A percentile compares a stretch with the other conserved stretches of the same genome.
These are phyloP conservation scores for Hestina assimilis DNA, from an alignment of 1,140 invertebrate genomes.

Conservation along the genomic window DNA sequence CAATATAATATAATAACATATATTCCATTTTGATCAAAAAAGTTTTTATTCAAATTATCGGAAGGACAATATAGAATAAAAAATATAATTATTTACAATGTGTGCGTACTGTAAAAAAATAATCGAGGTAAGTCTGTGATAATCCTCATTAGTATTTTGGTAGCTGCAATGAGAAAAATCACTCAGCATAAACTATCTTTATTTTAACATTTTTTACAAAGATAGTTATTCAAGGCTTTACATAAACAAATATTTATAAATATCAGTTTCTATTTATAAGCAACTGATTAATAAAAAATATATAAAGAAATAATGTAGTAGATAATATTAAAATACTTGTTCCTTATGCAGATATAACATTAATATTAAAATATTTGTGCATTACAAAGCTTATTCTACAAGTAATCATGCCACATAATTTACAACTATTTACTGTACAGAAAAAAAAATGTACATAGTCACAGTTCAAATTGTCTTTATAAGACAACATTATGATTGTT, in stretches of 20 bases:
- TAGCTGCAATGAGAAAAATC: conserved; percentile 20
- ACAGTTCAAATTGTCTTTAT: conserved; percentile 38
- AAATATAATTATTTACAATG: conserved; percentile 12
- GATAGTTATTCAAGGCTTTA: too few relatives aligned
- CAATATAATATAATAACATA: conserved; percentile 17
- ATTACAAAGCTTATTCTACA: conserved; percentile 59
- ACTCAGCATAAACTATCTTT: background rate
- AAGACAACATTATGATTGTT: background rate
- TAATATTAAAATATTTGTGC: conserved; percentile 52
- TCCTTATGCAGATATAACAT: conserved; percentile 21
- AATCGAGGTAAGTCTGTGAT: background rate
- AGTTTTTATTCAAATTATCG: conserved; percentile 6
- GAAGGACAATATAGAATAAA: conserved; percentile 10
- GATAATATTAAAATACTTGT: conserved; percentile 27
- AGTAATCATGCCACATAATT: conserved; percentile 56
- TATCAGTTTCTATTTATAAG: background rate
- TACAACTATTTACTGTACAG: conserved; percentile 56
- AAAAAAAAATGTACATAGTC: conserved; percentile 51
- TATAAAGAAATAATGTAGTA: conserved; percentile 17
- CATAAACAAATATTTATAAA: background rate
- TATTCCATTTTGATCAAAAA: conserved; percentile 9
- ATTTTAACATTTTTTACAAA: background rate
- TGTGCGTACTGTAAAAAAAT: background rate
- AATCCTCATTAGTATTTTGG: conserved; percentile 6
- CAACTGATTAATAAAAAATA: conserved; percentile 6